These are phyloP conservation scores for Pocillopora verrucosa DNA, from an alignment of 64 coral and sea anemone species.

Conservation along the genomic window DNA sequence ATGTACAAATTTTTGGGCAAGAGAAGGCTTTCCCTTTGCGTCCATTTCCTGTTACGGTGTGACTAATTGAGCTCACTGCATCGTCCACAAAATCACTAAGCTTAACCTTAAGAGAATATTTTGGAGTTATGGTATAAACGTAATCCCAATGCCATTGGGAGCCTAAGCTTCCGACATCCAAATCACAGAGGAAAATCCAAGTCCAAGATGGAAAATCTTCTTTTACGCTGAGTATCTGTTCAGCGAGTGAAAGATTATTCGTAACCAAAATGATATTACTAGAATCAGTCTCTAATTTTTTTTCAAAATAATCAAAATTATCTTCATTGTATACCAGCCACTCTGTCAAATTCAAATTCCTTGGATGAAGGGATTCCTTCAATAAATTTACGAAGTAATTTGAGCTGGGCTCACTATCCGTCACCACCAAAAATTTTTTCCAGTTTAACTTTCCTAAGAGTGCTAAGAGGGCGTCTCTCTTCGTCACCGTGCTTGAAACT, in stretches of 20 bases:
- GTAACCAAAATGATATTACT: constrained; percentile 28
- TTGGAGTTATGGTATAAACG: not conserved
- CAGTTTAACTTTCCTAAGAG: constrained; percentile 21
- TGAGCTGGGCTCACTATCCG: constrained; percentile 33
- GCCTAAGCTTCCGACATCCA: not conserved
- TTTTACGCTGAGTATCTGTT: not conserved
- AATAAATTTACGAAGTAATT: constrained; percentile 18
- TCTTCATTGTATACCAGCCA: constrained; percentile 10
- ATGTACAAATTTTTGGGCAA: too few relatives aligned
- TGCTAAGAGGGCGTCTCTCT: constrained; percentile 7
- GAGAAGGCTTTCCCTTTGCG: not conserved
- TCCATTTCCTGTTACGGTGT: not conserved
- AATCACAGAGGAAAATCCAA: constrained; percentile 27
- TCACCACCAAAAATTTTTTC: constrained; percentile 50
- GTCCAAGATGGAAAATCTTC: not conserved
- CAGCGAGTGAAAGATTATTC: constrained; percentile 22
- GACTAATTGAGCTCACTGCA: not conserved
- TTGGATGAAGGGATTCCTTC: constrained; percentile 15
- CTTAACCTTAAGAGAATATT: not conserved
- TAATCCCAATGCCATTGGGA: not conserved
- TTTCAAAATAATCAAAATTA: not conserved
- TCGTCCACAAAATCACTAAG: constrained; percentile 20
- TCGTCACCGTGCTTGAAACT: not conserved
- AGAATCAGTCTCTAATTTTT: not conserved
- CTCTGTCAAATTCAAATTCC: constrained; percentile 23